Conservation (phyloP, 2,888 invertebrate species). For the Parochlus steinenii region DNA sequence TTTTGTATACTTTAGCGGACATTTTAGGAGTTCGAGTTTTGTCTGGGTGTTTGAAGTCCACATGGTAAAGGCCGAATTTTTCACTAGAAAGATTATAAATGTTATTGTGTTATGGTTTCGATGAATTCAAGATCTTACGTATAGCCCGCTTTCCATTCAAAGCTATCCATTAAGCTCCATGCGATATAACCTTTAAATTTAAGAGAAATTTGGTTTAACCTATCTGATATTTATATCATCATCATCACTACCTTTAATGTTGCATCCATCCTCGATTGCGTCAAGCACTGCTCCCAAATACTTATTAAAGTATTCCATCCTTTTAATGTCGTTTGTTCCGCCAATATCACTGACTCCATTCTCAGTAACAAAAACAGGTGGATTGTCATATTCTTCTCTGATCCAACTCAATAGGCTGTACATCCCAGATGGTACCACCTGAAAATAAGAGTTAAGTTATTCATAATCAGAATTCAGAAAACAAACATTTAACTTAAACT, state of each 20-base stretch:
- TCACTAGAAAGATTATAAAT: no score
- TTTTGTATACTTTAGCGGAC: conserved; percentile 40
- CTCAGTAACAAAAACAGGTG: conserved; percentile 40
- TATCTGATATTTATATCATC: no score
- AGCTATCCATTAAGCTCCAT: conserved; percentile 69
- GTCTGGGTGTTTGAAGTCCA: conserved; percentile 49
- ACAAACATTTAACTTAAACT: no score
- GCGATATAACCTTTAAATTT: conserved; percentile 61
- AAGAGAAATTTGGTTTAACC: no score
- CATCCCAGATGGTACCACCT: conserved; percentile 51
- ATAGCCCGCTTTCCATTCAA: conserved; percentile 63
- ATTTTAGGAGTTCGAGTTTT: conserved; percentile 48
- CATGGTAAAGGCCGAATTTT: conserved; percentile 54
- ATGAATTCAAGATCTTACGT: no score
- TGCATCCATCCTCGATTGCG: conserved; percentile 37
- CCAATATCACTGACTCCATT: conserved; percentile 40
- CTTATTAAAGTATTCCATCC: conserved; percentile 35
- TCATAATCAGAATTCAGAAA: no score
- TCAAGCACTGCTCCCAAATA: conserved; percentile 26
- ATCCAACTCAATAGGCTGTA: conserved; percentile 45
- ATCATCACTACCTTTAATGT: no score
- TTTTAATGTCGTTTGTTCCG: conserved; percentile 31
- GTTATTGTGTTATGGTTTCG: no score
- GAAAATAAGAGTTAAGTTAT: no score
- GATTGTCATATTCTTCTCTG: conserved; percentile 38